Evolutionary conservation across 2,113 vertebrate species (phyloP), one percentile per base, ranked within the genome.

Genomic region (Callospermophilus lateralis): DNA sequence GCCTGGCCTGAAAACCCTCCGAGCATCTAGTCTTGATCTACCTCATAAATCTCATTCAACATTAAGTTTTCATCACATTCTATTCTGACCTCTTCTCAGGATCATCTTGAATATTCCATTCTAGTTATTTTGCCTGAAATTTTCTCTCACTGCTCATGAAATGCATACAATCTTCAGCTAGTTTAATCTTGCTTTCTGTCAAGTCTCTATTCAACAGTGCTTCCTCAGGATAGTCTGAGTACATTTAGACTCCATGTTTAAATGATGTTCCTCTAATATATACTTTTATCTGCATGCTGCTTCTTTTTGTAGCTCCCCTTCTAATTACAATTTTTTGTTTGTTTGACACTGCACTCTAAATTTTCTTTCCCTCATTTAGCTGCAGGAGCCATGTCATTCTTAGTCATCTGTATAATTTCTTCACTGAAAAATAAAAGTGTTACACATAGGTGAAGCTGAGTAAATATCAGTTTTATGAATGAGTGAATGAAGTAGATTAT

Each of bases 401-500:
- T 42, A 19, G 19, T 86, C 12, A 67, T 37, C 9, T 92, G 61
- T 73, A n/a, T 78, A 63, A 61, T 81, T 65, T 58, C 0, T 42
- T 65, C 7, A 78, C 20, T 93, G 67, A 86, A 86, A 80, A 93
- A 61, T 61, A 24, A 16, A 51, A 17, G 4, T 13, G 1, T 55
- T n/a, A 1, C n/a, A 74, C 3, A 45, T n/a, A 39, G 6, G 3
- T 1, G 92, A 8, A 94, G 11, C 1, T 39, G 11, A 87, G 53
- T 72, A 93, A 93, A 67, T 91, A 58, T 72, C 74, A 72, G 2
- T 70, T 55, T n/a, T 58, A 16, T 87, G 51, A 84, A 17, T 42
- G 17, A 90, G 30, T 70, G 17, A 42, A 28, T 90, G 30, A 90
- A 96, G 1, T 70, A 77, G 8, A 15, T 95, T 92, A 73, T 73